Conservation (phyloP, 2,113 vertebrate genomes). For the Albula goreensis region DNA sequence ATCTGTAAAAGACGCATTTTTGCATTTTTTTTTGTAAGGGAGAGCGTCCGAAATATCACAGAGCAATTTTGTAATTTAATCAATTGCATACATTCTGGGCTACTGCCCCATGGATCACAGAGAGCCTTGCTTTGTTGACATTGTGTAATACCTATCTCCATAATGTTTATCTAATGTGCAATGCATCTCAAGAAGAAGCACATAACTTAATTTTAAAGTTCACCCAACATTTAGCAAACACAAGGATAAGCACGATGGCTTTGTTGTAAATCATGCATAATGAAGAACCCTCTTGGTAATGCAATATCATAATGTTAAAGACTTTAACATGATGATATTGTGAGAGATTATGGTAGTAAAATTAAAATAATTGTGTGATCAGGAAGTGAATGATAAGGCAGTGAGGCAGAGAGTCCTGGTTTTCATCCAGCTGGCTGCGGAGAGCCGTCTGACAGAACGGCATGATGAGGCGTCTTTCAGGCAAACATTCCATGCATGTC, state of each 20-base stretch:
- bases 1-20: too few relatives aligned
- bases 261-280: background rate
- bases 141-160: constrained; percentile 23
- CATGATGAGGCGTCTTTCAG: too few relatives aligned
- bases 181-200: too few relatives aligned
- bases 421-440: too few relatives aligned
- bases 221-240: background rate
- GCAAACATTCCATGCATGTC: background rate
- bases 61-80: too few relatives aligned
- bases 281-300: background rate
- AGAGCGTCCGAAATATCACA: too few relatives aligned
- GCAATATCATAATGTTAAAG: background rate
- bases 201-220: too few relatives aligned
- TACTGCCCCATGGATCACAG: constrained; percentile 18
- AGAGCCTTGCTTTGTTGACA: constrained; percentile 18
- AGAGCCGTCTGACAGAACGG: too few relatives aligned
- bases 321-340: background rate
- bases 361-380: background rate
- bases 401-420: too few relatives aligned
- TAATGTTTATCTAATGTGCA: too few relatives aligned
- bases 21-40: too few relatives aligned
- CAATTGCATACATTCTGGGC: constrained; percentile 36
- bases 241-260: background rate
- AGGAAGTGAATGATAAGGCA: too few relatives aligned
- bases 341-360: background rate